Conservation (phyloP, 2,113 vertebrate species). For the Antechinus stuartii region DNA sequence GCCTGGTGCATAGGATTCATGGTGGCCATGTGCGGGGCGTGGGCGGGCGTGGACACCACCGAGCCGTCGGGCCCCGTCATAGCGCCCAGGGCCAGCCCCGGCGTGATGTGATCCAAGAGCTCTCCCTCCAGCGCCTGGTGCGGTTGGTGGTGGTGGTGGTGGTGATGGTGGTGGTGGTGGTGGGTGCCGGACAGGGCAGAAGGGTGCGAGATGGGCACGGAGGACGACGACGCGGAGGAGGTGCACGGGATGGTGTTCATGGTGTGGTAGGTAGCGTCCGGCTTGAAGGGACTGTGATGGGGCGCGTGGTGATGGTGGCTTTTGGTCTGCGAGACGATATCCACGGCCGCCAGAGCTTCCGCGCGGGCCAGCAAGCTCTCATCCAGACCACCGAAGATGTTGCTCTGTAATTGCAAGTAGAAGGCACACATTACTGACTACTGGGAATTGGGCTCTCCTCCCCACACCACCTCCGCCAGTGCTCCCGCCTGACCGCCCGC, state of each 20-base stretch:
- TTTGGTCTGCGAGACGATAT: constrained; percentile 98
- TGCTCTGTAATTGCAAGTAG: constrained; percentile 99
- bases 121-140: constrained; percentile 98
- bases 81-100: constrained; percentile 94
- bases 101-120: constrained; percentile 97
- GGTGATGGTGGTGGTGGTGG: constrained; percentile 95
- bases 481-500: constrained; percentile 47
- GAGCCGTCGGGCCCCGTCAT: constrained; percentile 96
- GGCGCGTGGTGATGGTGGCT: constrained; percentile 97
- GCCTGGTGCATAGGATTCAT: constrained; percentile 99
- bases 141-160: constrained; percentile 96
- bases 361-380: constrained; percentile 99
- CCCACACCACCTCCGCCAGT: constrained; percentile 45
- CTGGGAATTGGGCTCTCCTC: constrained; percentile 90
- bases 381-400: constrained; percentile 99
- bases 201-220: constrained; percentile 96
- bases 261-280: constrained; percentile 99
- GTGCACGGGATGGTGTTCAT: constrained; percentile 99
- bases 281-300: constrained; percentile 99
- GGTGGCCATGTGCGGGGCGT: constrained; percentile 96
- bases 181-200: constrained; percentile 90
- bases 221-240: constrained; percentile 94
- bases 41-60: constrained; percentile 95
- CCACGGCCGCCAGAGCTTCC: constrained; percentile 99
- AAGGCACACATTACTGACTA: constrained; percentile 98